Evolutionary conservation across 2,888 invertebrate genomes (phyloP).

Genomic region (Napeogenes sylphis): DNA sequence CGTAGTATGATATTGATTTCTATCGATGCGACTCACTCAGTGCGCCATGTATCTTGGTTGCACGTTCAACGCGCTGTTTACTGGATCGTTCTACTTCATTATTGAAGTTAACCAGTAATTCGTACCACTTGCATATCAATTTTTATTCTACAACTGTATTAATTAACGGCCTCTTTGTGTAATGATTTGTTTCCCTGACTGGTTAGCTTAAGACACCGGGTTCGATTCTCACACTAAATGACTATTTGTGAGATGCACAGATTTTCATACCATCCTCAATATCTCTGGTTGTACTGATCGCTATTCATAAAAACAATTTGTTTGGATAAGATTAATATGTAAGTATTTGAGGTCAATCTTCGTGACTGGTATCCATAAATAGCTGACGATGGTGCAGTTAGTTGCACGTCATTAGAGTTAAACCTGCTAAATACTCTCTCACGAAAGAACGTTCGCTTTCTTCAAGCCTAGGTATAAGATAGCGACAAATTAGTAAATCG

Average conservation of each 20-base stretch:
- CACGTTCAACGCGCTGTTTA: constrained; percentile 23
- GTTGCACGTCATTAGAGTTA: constrained; percentile 22
- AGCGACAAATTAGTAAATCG: constrained; percentile 27
- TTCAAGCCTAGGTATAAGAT: constrained; percentile 28
- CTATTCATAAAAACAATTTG: too few species aligned
- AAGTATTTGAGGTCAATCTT: too few species aligned
- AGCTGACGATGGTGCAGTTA: constrained; percentile 29
- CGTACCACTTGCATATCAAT: constrained; percentile 17
- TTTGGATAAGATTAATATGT: too few species aligned
- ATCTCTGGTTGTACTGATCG: too few species aligned
- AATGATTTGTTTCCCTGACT: too few species aligned
- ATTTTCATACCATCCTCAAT: too few species aligned
- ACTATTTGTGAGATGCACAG: too few species aligned
- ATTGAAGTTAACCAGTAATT: constrained; percentile 24
- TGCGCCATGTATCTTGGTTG: constrained; percentile 31
- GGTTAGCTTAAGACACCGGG: too few species aligned
- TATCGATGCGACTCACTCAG: constrained; percentile 27
- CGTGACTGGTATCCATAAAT: constrained; percentile 5
- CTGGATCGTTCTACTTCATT: constrained; percentile 21
- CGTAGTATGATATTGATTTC: constrained; percentile 28
- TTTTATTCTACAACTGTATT: background rate
- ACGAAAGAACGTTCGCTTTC: constrained; percentile 30
- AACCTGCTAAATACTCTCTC: constrained; percentile 27
- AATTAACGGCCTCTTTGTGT: too few species aligned
- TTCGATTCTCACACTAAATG: too few species aligned